These are phyloP conservation scores for Falco berigora DNA, from an alignment of 2,797 vertebrate genomes.

Conservation along the genomic window DNA sequence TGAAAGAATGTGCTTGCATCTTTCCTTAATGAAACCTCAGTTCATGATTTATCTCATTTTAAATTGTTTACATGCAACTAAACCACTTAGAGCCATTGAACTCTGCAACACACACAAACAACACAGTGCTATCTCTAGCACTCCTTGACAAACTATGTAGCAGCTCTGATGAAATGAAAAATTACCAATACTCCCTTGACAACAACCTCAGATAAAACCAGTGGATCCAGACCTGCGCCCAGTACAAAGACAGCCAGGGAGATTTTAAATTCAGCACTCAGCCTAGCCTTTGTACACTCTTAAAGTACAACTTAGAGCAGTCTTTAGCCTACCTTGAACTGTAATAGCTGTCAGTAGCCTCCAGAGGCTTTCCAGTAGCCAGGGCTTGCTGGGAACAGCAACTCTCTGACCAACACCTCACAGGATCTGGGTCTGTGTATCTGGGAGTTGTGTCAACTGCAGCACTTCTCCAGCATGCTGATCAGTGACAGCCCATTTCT, in stretches of 20 bases:
- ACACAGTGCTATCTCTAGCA: background rate
- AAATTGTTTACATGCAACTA: background rate
- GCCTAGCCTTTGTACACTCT: background rate
- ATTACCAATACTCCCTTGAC: background rate
- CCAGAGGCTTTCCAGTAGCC: background rate
- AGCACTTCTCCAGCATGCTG: background rate
- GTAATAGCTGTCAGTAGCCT: background rate
- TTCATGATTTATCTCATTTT: background rate
- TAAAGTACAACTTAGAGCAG: background rate
- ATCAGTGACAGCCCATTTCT: background rate
- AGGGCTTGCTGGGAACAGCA: background rate
- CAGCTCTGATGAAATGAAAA: background rate
- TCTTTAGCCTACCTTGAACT: background rate
- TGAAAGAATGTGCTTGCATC: background rate
- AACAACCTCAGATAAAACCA: background rate
- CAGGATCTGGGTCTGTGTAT: accelerated
- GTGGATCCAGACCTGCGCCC: background rate
- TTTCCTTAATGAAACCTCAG: background rate
- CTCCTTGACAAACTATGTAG: background rate
- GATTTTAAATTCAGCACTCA: background rate
- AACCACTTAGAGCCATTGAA: background rate
- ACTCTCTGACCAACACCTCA: background rate
- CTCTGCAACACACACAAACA: background rate
- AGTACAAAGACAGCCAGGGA: background rate
- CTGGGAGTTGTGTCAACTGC: background rate